Evolutionary conservation across 2,797 vertebrate genomes (phyloP).

Genomic region (Crenuchus spilurus): DNA sequence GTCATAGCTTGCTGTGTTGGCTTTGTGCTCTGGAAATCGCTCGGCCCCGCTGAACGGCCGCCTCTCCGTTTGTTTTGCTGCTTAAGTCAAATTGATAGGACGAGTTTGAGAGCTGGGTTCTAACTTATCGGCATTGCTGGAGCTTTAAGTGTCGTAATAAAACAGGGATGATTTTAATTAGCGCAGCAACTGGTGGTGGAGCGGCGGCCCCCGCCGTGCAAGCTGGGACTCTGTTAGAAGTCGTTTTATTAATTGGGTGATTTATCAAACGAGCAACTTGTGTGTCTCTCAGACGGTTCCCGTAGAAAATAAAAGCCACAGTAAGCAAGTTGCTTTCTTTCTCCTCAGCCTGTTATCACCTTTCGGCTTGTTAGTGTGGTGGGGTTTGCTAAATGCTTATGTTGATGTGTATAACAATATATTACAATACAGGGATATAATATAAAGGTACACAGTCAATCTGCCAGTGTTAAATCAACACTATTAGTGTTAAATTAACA

Average conservation of each 20-base stretch:
- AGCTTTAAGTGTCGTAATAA: conserved; percentile 51
- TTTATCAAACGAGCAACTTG: conserved; percentile 56
- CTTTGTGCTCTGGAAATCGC: conserved; percentile 48
- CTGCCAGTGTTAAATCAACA: too few relatives aligned
- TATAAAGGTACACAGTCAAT: too few relatives aligned
- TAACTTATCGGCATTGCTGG: conserved; percentile 31
- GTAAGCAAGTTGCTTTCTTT: conserved; percentile 22
- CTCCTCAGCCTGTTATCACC: background rate
- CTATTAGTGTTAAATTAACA: too few relatives aligned
- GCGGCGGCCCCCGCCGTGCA: conserved; percentile 38
- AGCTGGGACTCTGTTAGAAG: conserved; percentile 50
- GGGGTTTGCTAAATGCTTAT: background rate
- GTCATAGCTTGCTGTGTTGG: conserved; percentile 47
- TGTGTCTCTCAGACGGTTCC: conserved; percentile 42
- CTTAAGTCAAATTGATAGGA: conserved; percentile 49
- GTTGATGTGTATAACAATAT: too few relatives aligned
- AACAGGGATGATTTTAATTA: conserved; percentile 56
- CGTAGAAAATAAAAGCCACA: conserved; percentile 39
- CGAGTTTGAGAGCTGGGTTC: conserved; percentile 3
- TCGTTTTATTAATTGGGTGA: conserved; percentile 58
- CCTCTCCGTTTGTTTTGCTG: conserved; percentile 43
- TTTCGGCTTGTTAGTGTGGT: background rate
- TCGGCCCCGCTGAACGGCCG: background rate
- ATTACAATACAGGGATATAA: too few relatives aligned
- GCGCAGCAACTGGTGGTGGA: conserved; percentile 46